Evolutionary conservation across 2,113 vertebrate genomes (phyloP), one percentile per base, ranked within the genome.

Genomic region (Falco punctatus): DNA sequence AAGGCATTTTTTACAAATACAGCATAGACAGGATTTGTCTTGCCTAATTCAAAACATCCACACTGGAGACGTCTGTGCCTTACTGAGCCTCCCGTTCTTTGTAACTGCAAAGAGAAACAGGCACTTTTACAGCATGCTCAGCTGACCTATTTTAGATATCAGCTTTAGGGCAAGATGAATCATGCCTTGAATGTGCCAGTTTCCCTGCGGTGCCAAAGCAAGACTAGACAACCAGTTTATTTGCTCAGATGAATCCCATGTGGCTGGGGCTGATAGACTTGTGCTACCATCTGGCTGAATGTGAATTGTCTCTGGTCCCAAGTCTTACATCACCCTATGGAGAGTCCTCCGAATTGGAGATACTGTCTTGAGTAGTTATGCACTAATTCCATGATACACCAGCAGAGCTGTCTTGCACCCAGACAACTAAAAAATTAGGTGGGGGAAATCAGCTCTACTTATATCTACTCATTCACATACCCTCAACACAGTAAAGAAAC

Each of bases 161-260:
- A n/a, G 93, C 93, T 95, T 89, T 54, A 90, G 96, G 96, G 96
- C 70, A 85, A 93, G 93, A 96, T 96, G 94, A 97, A 94, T 97
- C 96, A 96, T 86, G 87, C 87, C 74, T 93, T 40, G 58, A 54
- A 90, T 15, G 66, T 94, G 96, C 96, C 94, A 96, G 62, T 94
- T 93, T 91, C 85, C 90, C 71, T 6, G 15, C 42, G 57, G 93
- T 95, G 93, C 94, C 96, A 96, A 95, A 96, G 67, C 81, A 93
- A 88, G 92, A 92, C 92, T 19, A 91, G 93, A 96, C 94, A 97
- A 94, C 87, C 79, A 82, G 94, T 93, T 95, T 95, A 78, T 95
- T 95, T 93, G 79, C 92, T 96, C 81, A 90, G 87, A 94, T 86
- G 90, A 77, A 94, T 95, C 87, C 93, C 93, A 96, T 6, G 70